phyloP scores from a whole-genome alignment of 2,797 vertebrate genomes.

The Sebastes flavidus region DNA sequence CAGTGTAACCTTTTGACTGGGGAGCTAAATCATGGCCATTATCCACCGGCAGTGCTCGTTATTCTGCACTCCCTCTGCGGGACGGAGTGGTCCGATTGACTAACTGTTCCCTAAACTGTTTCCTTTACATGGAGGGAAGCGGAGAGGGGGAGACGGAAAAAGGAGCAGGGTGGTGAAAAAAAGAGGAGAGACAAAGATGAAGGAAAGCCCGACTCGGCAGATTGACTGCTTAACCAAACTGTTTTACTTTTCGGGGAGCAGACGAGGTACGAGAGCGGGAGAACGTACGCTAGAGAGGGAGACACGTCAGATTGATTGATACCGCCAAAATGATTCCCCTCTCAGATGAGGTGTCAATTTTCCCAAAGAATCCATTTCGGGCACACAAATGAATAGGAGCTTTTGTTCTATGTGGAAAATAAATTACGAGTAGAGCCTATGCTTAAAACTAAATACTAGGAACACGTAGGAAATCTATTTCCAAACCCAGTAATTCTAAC shows the following conservation, averaged over 20 bases:
- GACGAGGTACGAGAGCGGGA: neutral
- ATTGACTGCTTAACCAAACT: slow-evolving; percentile 38
- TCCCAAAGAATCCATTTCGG: slow-evolving; percentile 44
- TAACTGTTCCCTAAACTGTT: slow-evolving; percentile 75
- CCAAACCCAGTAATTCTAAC: slow-evolving; percentile 65
- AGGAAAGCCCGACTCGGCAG: slow-evolving; percentile 7
- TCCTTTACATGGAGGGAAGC: slow-evolving; percentile 61
- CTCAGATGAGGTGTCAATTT: slow-evolving; percentile 65
- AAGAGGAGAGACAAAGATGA: slow-evolving; percentile 31
- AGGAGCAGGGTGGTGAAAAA: neutral
- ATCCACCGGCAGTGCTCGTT: slow-evolving; percentile 73
- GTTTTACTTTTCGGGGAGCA: slow-evolving; percentile 26
- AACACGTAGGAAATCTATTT: slow-evolving; percentile 56
- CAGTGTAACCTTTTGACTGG: slow-evolving; percentile 76
- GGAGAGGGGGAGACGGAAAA: neutral
- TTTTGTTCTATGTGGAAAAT: slow-evolving; percentile 67
- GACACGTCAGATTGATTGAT: slow-evolving; percentile 62
- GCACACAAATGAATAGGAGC: slow-evolving; percentile 65
- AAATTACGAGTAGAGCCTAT: slow-evolving; percentile 49
- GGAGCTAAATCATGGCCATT: slow-evolving; percentile 77
- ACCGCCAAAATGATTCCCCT: slow-evolving; percentile 44
- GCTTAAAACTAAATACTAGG: slow-evolving; percentile 59
- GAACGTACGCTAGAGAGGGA: slow-evolving; percentile 7
- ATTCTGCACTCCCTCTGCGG: slow-evolving; percentile 73
- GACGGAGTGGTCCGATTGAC: slow-evolving; percentile 68